These are phyloP conservation scores for Notiomystis cincta DNA, from an alignment of 2,113 vertebrate species.

Conservation along the genomic window DNA sequence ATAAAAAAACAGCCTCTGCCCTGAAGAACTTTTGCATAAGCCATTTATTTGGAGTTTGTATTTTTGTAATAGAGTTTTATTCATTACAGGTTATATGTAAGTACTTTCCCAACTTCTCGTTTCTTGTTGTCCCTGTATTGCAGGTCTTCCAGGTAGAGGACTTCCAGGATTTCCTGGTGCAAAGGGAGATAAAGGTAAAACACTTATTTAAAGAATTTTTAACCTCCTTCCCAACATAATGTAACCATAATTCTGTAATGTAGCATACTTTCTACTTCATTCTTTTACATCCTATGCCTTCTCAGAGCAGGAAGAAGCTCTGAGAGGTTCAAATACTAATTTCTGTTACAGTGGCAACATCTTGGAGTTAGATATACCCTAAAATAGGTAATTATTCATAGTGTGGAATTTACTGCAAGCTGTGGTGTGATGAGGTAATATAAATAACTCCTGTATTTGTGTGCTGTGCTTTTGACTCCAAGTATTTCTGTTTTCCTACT, in stretches of 20 bases:
- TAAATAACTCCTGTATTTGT: slow-evolving; percentile 33
- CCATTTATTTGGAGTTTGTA: not conserved
- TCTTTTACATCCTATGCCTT: not conserved
- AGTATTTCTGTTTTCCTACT: slow-evolving; percentile 39
- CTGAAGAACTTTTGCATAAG: not conserved
- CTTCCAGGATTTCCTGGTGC: slow-evolving; percentile 78
- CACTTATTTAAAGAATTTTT: not conserved
- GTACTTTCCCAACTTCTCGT: not conserved
- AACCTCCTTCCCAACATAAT: not conserved
- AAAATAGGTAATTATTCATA: slow-evolving; percentile 55
- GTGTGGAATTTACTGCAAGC: slow-evolving; percentile 6
- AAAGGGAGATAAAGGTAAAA: slow-evolving; percentile 85
- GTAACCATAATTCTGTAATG: not conserved
- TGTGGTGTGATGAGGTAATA: slow-evolving; percentile 43
- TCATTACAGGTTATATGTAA: not conserved
- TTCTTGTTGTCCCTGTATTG: not conserved
- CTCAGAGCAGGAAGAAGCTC: not conserved
- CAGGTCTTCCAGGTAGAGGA: slow-evolving; percentile 85
- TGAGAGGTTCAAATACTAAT: not conserved
- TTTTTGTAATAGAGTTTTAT: not conserved
- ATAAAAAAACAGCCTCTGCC: not conserved
- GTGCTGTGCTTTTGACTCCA: slow-evolving; percentile 42
- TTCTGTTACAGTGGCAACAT: slow-evolving; percentile 28
- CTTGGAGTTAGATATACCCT: slow-evolving; percentile 28
- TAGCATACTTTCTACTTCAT: not conserved